phyloP scores from a whole-genome alignment of 1,140 invertebrate species.

The Danaus melanippus region DNA sequence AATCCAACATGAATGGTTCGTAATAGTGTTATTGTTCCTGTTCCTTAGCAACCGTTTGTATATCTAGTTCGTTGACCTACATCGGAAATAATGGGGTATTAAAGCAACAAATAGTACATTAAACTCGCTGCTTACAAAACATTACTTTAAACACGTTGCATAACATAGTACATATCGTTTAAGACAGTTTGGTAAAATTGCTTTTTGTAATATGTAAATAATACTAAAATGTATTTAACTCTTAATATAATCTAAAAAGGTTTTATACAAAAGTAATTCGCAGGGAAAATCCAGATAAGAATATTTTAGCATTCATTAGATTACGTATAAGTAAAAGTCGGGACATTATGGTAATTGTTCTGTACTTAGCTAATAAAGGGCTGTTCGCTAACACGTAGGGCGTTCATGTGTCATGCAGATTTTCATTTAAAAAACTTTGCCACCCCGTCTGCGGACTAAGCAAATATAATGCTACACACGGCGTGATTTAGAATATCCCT shows the following conservation, averaged over 20 bases:
- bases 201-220: no score
- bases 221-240: no score
- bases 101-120: conserved; percentile 3
- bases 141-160: no score
- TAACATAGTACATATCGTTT: no score
- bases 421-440: conserved; percentile 65
- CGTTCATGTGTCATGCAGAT: conserved; percentile 35
- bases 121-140: background rate
- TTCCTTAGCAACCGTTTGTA: conserved; percentile 47
- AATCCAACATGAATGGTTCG: conserved; percentile 4
- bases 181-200: no score
- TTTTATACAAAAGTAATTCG: no score
- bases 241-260: no score
- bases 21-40: conserved; percentile 30
- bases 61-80: conserved; percentile 32
- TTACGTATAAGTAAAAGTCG: conserved; percentile 20
- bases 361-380: conserved; percentile 34
- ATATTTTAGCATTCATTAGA: no score
- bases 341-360: conserved; percentile 30
- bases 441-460: conserved; percentile 57
- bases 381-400: conserved; percentile 44
- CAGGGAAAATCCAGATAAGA: no score
- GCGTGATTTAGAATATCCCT: background rate
- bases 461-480: conserved; percentile 50
- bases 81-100: conserved; percentile 10